These are phyloP conservation scores for Pterobdella sp. DNA, from an alignment of 2,888 invertebrate genomes.

Conservation along the genomic window DNA sequence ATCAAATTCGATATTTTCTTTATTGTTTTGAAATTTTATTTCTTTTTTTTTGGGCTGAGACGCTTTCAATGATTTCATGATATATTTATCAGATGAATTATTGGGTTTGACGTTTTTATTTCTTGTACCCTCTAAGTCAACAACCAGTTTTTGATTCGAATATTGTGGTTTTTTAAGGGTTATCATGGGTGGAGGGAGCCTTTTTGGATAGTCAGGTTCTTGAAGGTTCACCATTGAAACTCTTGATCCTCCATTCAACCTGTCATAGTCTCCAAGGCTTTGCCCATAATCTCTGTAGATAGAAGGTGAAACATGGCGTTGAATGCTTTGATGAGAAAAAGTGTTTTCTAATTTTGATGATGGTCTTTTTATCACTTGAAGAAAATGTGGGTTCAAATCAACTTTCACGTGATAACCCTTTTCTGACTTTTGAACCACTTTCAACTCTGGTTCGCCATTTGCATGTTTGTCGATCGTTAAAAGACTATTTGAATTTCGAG, in stretches of 20 bases:
- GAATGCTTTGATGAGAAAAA: background rate
- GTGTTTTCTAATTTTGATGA: background rate
- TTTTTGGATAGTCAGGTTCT: background rate
- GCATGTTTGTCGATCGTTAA: background rate
- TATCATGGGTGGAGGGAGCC: background rate
- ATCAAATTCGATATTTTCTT: constrained; percentile 15
- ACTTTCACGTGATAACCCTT: constrained; percentile 12
- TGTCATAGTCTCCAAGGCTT: background rate
- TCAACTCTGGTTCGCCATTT: constrained; percentile 10
- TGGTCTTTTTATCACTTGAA: background rate
- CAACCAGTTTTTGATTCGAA: background rate
- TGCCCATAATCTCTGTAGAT: background rate
- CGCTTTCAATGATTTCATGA: constrained; percentile 24
- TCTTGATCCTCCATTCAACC: background rate
- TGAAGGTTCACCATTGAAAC: background rate
- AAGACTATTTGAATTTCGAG: background rate
- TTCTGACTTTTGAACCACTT: background rate
- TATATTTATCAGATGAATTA: constrained; percentile 1
- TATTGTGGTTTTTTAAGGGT: background rate
- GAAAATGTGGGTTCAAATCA: constrained; percentile 14
- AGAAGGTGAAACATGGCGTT: background rate
- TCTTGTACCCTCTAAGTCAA: background rate
- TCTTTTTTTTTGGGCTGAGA: background rate
- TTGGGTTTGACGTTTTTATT: background rate
- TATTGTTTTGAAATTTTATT: background rate